Conservation (phyloP, 1,140 invertebrate species). For the Phocides pigmalion region DNA sequence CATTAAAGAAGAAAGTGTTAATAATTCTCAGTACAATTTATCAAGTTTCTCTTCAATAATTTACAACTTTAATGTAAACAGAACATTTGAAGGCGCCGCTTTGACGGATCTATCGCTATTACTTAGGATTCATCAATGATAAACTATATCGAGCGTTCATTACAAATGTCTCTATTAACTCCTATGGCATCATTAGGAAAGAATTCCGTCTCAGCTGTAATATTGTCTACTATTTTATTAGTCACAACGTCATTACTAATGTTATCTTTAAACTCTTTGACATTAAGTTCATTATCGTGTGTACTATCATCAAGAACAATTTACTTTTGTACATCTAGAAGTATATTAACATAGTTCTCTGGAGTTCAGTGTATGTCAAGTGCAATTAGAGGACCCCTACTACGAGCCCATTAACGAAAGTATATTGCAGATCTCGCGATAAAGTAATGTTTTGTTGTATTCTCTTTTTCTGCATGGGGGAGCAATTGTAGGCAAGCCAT, state of each 20-base stretch:
- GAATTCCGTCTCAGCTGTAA: constrained; percentile 31
- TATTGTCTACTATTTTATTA: constrained; percentile 9
- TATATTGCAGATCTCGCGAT: constrained; percentile 24
- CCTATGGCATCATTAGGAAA: constrained; percentile 45
- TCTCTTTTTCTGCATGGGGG: constrained; percentile 25
- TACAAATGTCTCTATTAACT: constrained; percentile 42
- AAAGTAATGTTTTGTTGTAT: constrained; percentile 25
- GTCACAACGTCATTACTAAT: background rate
- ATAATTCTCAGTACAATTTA: constrained; percentile 22
- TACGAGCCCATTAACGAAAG: constrained; percentile 24
- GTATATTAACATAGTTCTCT: constrained; percentile 35
- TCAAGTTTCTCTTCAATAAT: constrained; percentile 17
- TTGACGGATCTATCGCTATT: constrained; percentile 38
- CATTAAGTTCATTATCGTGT: constrained; percentile 16
- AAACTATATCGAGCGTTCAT: constrained; percentile 28
- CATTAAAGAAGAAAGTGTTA: constrained; percentile 29
- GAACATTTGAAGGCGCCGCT: constrained; percentile 21
- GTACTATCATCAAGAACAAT: background rate
- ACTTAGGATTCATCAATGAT: constrained; percentile 36
- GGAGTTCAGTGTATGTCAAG: constrained; percentile 51
- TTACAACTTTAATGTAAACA: constrained; percentile 34
- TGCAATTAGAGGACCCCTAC: constrained; percentile 46
- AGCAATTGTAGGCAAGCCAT: constrained; percentile 5
- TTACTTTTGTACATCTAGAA: constrained; percentile 11
- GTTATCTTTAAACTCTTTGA: constrained; percentile 2